Percentiles rank a stretch among this genome's conserved stretches.
Evolutionary conservation across 2,888 invertebrate species (phyloP).

Genomic region (Ellobium chinense): DNA sequence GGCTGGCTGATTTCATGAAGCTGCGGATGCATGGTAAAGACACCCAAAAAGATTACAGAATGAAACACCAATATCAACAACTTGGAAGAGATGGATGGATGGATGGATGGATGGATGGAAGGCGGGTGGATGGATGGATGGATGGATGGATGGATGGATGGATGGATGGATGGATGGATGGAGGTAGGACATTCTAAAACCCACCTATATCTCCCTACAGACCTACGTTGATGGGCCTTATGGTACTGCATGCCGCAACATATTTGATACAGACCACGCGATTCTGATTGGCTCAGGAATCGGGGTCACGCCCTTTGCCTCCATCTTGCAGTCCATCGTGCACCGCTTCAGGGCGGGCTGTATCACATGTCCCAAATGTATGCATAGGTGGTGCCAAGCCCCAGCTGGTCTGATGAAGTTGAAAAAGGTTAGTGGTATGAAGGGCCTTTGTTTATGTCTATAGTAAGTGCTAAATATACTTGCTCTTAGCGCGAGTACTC

Average conservation of each 20-base stretch:
- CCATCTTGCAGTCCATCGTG: slow-evolving; percentile 95
- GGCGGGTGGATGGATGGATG: background rate
- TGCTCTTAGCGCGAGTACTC: too few relatives aligned
- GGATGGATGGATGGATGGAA: background rate
- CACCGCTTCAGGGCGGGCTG: slow-evolving; percentile 92
- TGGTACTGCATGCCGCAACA: slow-evolving; percentile 95
- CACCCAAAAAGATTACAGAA: background rate
- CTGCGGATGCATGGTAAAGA: background rate
- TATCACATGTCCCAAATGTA: slow-evolving; percentile 91
- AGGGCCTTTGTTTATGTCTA: too few relatives aligned
- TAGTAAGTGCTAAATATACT: too few relatives aligned
- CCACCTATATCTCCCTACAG: slow-evolving; percentile 81
- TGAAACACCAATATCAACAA: background rate
- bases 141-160: background rate
- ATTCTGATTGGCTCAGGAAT: slow-evolving; percentile 96
- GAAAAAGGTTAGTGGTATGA: slow-evolving; percentile 84
- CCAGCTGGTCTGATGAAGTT: slow-evolving; percentile 83
- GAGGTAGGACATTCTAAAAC: background rate
- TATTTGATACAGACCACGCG: slow-evolving; percentile 96
- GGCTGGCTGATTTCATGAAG: background rate
- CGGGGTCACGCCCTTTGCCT: slow-evolving; percentile 97
- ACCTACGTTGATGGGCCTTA: slow-evolving; percentile 96
- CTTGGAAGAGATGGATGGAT: background rate
- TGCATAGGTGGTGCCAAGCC: slow-evolving; percentile 90
- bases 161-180: background rate